A percentile compares a stretch with the other conserved stretches of the same genome.
Conservation (phyloP, 2,888 invertebrate genomes). For the Mechanitis messenoides region DNA sequence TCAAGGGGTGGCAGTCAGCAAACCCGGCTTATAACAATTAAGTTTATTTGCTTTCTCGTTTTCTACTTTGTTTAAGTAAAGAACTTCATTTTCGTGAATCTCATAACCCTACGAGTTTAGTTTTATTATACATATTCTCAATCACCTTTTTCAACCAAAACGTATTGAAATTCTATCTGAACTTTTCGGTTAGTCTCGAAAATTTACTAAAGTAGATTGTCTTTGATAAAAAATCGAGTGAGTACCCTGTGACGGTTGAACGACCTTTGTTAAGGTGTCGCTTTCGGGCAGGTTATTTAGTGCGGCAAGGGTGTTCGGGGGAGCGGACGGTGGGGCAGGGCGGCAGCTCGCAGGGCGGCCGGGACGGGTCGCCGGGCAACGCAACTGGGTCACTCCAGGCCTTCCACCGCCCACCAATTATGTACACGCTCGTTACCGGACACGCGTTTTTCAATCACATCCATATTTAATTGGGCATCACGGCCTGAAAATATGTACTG, state of each 20-base stretch:
- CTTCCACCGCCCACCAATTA: conserved; percentile 72
- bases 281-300: conserved; percentile 76
- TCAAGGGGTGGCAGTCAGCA: conserved; percentile 56
- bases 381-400: conserved; percentile 75
- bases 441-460: conserved; percentile 78
- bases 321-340: conserved; percentile 35
- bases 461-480: conserved; percentile 77
- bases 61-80: conserved; percentile 45
- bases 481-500: conserved; percentile 71
- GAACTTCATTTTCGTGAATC: conserved; percentile 11
- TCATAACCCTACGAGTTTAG: neutral
- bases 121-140: neutral
- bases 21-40: conserved; percentile 74
- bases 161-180: too few relatives aligned
- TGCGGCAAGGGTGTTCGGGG: conserved; percentile 38
- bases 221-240: conserved; percentile 48
- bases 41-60: conserved; percentile 70
- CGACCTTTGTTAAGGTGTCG: conserved; percentile 75
- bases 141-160: too few relatives aligned
- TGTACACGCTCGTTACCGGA: conserved; percentile 77
- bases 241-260: conserved; percentile 67
- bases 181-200: too few relatives aligned
- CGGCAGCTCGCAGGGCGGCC: conserved; percentile 40
- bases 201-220: conserved; percentile 17
- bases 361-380: conserved; percentile 70